phyloP scores from a whole-genome alignment of 2,113 vertebrate species.

The Brachypteracias leptosomus region DNA sequence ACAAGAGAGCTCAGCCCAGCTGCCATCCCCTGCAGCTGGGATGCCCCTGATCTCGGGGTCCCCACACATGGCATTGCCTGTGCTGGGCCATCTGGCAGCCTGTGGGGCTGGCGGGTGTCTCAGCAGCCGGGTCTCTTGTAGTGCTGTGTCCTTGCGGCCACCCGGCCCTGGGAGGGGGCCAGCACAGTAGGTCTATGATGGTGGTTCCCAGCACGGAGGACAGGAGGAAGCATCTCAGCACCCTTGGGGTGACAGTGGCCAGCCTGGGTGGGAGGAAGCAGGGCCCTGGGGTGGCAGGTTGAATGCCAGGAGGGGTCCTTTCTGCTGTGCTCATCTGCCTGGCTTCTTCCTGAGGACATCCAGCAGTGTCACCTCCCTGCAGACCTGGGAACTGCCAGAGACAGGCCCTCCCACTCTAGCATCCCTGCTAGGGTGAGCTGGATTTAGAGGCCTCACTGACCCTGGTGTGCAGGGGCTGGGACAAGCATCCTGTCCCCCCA shows the following conservation, averaged over 20 bases:
- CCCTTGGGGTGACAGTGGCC: neutral
- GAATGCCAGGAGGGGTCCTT: neutral
- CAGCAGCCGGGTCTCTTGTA: fast-evolving
- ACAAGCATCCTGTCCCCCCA: neutral
- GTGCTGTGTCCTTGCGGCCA: neutral
- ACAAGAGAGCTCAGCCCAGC: neutral
- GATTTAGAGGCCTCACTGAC: neutral
- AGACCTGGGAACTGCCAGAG: neutral
- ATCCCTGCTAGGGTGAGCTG: neutral
- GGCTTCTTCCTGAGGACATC: neutral
- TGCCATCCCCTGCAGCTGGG: neutral
- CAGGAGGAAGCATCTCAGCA: neutral
- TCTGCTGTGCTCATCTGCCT: neutral
- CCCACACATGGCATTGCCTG: fast-evolving
- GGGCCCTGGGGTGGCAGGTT: neutral
- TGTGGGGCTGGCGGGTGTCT: neutral
- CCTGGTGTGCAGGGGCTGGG: fast-evolving
- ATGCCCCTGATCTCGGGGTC: neutral
- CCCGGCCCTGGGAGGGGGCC: neutral
- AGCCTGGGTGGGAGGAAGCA: neutral
- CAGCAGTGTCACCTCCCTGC: neutral
- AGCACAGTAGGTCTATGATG: fast-evolving
- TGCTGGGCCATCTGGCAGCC: neutral
- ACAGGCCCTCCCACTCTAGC: neutral
- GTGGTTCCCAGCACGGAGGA: neutral